Base-by-base conservation (phyloP, 2,888 invertebrate genomes). In the Gari tellinella region DNA sequence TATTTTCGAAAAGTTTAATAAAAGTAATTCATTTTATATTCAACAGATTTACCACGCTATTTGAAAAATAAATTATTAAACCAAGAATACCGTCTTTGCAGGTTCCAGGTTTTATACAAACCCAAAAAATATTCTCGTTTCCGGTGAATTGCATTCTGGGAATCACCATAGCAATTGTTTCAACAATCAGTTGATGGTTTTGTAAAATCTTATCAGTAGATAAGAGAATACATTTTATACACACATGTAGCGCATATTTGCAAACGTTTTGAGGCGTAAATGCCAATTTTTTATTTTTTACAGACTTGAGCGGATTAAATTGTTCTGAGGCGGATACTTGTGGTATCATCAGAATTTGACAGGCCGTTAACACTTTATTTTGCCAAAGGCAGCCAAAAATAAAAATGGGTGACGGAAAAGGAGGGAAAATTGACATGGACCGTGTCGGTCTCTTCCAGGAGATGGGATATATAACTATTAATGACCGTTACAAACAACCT, bases 391-490 rank as follows among this genome's bases (percentile, higher is more conserved):
- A 51, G 31, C 26, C 23, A 58, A 64, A 46, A n/a, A 17, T 55
- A 63, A 87, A 72, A 41, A 87, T 87, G 87, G 87, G 83, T 51
- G 86, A 87, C 51, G 31, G 31, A 31, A 82, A 79, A 63, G 82
- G 80, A 26, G 82, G 80, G 21, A 91, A 91, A 76, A 85, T 78
- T 41, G 92, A 92, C 80, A 91, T 92, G 92, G 91, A 92, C 66
- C 78, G 92, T 56, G 74, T 92, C 40, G 92, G 92, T 25, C 57
- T 92, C 53, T 92, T 92, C 82, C 88, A 91, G 77, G 92, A 92
- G 76, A 91, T 92, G 90, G 85, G 85, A 62, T 92, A 92, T 74
- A 83, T 89, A 31, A 88, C 91, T 17, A 90, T 92, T 49, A 87
- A 86, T 72, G 92, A 92, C 77, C 86, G 83, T 72, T 92, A 91